Evolutionary conservation across 2,113 vertebrate species (phyloP).

Genomic region (Okapia johnstoni): DNA sequence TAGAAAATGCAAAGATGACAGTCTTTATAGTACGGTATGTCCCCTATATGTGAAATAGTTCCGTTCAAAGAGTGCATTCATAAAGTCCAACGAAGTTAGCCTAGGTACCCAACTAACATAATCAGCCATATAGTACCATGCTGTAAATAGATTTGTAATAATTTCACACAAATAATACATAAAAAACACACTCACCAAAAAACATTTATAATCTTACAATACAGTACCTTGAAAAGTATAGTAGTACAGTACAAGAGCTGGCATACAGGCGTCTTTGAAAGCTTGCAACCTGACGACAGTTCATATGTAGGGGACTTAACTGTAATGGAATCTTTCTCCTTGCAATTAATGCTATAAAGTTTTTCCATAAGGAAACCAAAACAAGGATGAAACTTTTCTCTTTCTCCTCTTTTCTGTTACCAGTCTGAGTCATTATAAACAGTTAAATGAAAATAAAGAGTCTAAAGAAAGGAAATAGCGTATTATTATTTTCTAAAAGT

Average conservation of each 20-base stretch:
- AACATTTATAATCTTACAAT: not conserved
- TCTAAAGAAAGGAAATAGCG: not conserved
- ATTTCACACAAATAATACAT: not conserved
- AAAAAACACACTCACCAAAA: not conserved
- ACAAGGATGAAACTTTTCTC: not conserved
- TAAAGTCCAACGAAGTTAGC: not conserved
- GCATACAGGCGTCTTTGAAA: not conserved
- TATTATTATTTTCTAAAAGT: not conserved
- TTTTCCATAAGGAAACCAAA: not conserved
- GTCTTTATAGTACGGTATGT: not conserved
- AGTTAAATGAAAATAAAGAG: not conserved
- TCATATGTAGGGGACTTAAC: not conserved
- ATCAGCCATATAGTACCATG: not conserved
- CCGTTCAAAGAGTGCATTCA: not conserved
- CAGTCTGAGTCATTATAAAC: not conserved
- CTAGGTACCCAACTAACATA: not conserved
- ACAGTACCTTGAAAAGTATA: not conserved
- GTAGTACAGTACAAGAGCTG: not conserved
- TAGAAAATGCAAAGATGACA: not conserved
- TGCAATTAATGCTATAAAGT: not conserved
- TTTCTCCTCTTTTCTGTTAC: not conserved
- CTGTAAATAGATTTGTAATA: not conserved
- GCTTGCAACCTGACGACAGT: not conserved
- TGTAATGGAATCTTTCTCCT: not conserved
- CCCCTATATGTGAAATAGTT: not conserved